These are phyloP conservation scores for Notospermus geniculatus DNA, from an alignment of 1,140 invertebrate genomes.

Conservation along the genomic window DNA sequence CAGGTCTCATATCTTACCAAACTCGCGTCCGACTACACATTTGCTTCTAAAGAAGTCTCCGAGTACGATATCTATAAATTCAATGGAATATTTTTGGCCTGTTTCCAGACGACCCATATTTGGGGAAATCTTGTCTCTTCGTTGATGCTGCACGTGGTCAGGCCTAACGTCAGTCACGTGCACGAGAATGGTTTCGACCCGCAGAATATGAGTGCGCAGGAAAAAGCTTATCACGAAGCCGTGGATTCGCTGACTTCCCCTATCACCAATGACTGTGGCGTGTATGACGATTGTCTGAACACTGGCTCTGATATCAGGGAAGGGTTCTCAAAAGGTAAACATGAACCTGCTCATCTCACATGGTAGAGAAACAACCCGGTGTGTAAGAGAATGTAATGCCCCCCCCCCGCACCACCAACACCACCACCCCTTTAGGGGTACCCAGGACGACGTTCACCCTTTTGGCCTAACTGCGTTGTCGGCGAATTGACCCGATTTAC, in stretches of 20 bases:
- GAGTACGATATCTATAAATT: constrained; percentile 51
- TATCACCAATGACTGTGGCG: background rate
- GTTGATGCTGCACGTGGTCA: constrained; percentile 30
- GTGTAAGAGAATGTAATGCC: background rate
- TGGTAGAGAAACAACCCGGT: too few species aligned
- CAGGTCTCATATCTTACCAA: constrained; percentile 51
- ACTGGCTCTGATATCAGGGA: background rate
- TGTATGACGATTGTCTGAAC: background rate
- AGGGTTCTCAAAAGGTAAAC: constrained; percentile 2
- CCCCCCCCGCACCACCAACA: background rate
- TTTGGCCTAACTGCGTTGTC: too few species aligned
- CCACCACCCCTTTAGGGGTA: background rate
- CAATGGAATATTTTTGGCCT: constrained; percentile 53
- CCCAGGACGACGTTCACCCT: too few species aligned
- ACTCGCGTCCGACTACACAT: constrained; percentile 47
- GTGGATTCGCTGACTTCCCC: too few species aligned
- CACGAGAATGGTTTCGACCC: too few species aligned
- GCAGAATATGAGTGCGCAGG: too few species aligned
- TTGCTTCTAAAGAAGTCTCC: constrained; percentile 33
- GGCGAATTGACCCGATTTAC: too few species aligned
- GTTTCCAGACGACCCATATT: constrained; percentile 55
- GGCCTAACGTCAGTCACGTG: background rate
- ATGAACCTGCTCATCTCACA: too few species aligned
- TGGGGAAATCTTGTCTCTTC: constrained; percentile 54
- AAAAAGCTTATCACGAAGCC: too few species aligned